Percentiles rank a stretch among this genome's conserved stretches.
Conservation (phyloP, 2,888 invertebrate species). For the Tuberolachnus salignus region DNA sequence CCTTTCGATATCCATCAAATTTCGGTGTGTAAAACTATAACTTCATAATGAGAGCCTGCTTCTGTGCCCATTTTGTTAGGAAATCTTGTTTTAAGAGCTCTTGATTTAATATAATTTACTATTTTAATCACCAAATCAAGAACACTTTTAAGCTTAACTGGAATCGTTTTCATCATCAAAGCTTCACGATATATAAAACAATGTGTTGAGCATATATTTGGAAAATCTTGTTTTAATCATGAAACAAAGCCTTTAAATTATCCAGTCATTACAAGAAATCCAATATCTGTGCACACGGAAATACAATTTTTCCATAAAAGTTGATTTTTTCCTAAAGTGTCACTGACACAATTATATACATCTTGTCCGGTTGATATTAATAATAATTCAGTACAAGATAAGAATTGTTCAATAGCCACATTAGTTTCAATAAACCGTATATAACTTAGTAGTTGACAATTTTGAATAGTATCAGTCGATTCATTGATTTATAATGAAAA, state of each 20-base stretch:
- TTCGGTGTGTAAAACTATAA: slow-evolving; percentile 24
- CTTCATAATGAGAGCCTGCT: slow-evolving; percentile 22
- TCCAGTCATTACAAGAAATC: slow-evolving; percentile 59
- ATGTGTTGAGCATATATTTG: slow-evolving; percentile 18
- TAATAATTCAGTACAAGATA: slow-evolving; percentile 39
- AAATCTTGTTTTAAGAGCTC: slow-evolving; percentile 34
- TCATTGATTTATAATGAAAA: slow-evolving; percentile 31
- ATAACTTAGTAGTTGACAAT: slow-evolving; percentile 33
- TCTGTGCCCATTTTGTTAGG: slow-evolving; percentile 15
- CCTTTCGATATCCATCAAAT: slow-evolving; percentile 27
- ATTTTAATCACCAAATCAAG: slow-evolving; percentile 34
- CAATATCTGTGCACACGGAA: slow-evolving; percentile 59
- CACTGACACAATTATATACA: slow-evolving; percentile 26
- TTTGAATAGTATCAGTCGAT: slow-evolving; percentile 31
- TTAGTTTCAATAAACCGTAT: slow-evolving; percentile 29
- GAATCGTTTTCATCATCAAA: slow-evolving; percentile 20
- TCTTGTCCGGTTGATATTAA: slow-evolving; percentile 18
- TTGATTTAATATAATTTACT: slow-evolving; percentile 44
- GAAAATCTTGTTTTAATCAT: slow-evolving; percentile 34
- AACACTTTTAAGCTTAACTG: slow-evolving; percentile 20
- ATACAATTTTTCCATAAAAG: slow-evolving; percentile 59
- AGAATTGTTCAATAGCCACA: slow-evolving; percentile 30
- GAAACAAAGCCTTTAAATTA: slow-evolving; percentile 57
- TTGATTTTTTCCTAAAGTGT: slow-evolving; percentile 9
- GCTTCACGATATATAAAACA: slow-evolving; percentile 37